Base-by-base conservation (phyloP, 2,797 vertebrate genomes). In the Notolabrus celidotus region DNA sequence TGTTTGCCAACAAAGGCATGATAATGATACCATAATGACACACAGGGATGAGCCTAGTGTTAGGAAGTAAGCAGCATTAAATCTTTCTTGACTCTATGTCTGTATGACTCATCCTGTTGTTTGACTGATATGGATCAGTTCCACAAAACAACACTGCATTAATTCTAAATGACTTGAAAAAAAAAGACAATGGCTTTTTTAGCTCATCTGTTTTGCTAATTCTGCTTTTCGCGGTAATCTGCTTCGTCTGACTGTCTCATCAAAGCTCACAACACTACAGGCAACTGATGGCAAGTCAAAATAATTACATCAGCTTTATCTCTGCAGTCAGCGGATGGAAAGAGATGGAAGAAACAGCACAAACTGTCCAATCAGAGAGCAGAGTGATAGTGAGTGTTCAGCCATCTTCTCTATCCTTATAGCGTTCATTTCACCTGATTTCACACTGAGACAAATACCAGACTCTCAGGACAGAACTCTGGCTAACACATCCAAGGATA, bases 241-340 rank as follows among this genome's bases (percentile, higher is more conserved):
- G 62, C 36, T 45, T 51, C 22, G 58, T 79, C 75, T 75, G 25
- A 51, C 39, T 16, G 43, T 71, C 78, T 77, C 76, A 60, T 78
- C 81, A 67, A 52, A 77, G 68, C 67, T 84, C 60, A 70, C 65
- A 41, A 56, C 77, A 82, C 60, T 67, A 76, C 65, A 60, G 79
- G 80, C 84, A 10, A 77, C 78, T 38, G 74, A 61, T 63, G 56
- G 74, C 67, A 75, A 84, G 83, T 92, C 88, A 87, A 52, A 85
- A 84, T 71, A 86, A 91, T 91, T 79, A 81, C 84, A 83, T 86
- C 83, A 84, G 58, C 61, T 69, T 46, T 70, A 87, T 83, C 58
- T 69, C 74, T 67, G 77, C 77, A 71, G 80, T 87, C 82, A 77
- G 83, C 63, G 14, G 65, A 73, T 71, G 67, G 56, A 76, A 72